Conservation (phyloP, 2,113 vertebrate species). For the Formicarius rufipectus region DNA sequence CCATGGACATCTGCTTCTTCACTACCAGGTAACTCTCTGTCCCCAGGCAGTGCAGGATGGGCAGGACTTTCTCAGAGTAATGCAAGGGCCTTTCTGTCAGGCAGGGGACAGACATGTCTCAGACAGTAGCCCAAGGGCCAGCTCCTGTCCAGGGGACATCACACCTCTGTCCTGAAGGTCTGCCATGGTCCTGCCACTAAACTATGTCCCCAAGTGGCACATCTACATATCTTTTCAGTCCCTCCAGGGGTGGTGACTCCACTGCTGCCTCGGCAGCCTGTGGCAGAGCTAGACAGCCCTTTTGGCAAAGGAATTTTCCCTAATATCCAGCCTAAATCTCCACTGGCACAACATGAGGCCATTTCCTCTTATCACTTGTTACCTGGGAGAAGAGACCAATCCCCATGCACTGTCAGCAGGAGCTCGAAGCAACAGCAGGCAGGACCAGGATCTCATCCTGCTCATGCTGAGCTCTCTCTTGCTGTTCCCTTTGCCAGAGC, state of each 20-base stretch:
- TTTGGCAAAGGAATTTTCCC: not conserved
- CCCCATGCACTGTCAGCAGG: not conserved
- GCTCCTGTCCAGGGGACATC: not conserved
- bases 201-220: not conserved
- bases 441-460: not conserved
- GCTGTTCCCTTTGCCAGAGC: not conserved
- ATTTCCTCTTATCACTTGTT: not conserved
- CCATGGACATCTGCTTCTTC: conserved; percentile 88
- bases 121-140: not conserved
- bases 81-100: conserved; percentile 88
- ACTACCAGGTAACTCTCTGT: conserved; percentile 87
- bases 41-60: conserved; percentile 86
- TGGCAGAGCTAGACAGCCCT: not conserved
- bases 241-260: not conserved
- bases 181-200: not conserved
- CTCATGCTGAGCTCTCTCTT: not conserved
- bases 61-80: conserved; percentile 88
- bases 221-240: not conserved
- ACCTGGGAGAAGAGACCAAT: not conserved
- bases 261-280: not conserved
- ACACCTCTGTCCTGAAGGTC: not conserved
- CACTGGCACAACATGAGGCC: not conserved
- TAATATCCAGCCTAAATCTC: not conserved
- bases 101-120: not conserved
- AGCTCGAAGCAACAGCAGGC: not conserved